These are phyloP conservation scores for Coregonus ussuriensis DNA, from an alignment of 2,797 vertebrate genomes.

Conservation along the genomic window DNA sequence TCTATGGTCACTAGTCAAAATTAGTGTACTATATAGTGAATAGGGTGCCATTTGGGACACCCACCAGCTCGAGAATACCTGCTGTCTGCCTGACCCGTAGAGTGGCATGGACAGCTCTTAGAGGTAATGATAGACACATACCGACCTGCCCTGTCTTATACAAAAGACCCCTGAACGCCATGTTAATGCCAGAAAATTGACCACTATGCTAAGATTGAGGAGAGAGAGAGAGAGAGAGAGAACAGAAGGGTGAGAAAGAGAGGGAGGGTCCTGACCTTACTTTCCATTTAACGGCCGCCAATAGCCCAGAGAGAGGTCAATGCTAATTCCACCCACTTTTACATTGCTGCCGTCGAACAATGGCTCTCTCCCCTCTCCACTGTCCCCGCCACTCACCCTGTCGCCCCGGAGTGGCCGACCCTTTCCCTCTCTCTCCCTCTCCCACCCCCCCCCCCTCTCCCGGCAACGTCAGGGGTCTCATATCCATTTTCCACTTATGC, in stretches of 20 bases:
- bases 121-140: conserved; percentile 13
- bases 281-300: conserved; percentile 38
- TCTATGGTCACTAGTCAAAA: too few relatives aligned
- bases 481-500: neutral
- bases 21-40: neutral
- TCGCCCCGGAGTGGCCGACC: neutral
- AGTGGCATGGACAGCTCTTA: neutral
- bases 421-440: neutral
- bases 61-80: neutral
- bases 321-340: conserved; percentile 48
- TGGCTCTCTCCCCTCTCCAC: neutral
- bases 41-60: neutral
- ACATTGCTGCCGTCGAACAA: conserved; percentile 26
- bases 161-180: conserved; percentile 17
- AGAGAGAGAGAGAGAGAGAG: neutral
- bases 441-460: neutral
- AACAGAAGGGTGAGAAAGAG: neutral
- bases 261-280: conserved; percentile 22
- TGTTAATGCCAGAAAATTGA: conserved; percentile 17
- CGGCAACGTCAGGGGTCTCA: neutral
- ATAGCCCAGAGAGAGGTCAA: conserved; percentile 45
- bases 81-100: neutral
- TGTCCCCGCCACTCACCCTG: neutral
- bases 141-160: conserved; percentile 27
- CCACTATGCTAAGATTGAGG: conserved; percentile 15